Evolutionary conservation across 2,797 vertebrate species (phyloP).

Genomic region (Enteromius viviparus): DNA sequence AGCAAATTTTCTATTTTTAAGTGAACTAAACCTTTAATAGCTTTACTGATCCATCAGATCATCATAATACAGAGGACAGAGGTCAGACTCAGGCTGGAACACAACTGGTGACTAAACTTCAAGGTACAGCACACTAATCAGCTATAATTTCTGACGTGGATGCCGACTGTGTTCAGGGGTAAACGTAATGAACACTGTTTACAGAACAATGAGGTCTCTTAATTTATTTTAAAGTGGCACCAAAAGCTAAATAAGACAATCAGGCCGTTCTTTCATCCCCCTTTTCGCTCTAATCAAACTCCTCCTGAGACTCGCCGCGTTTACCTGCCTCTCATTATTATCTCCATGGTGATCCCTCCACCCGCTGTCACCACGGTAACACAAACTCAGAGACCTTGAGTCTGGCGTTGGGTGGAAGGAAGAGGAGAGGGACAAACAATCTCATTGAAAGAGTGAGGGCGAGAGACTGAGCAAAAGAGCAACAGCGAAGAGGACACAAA

Average conservation of each 20-base stretch:
- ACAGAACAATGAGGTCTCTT: neutral
- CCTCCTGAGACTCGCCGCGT: conserved; percentile 39
- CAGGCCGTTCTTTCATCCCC: neutral
- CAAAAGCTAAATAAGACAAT: conserved; percentile 21
- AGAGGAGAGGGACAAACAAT: conserved; percentile 19
- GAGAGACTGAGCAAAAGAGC: neutral
- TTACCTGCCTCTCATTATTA: conserved; percentile 57
- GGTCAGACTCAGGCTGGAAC: neutral
- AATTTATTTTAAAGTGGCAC: conserved; percentile 9
- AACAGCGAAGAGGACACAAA: conserved; percentile 1
- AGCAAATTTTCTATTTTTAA: neutral
- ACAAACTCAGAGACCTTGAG: conserved; percentile 50
- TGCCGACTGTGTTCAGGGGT: neutral
- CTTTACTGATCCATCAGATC: conserved; percentile 23
- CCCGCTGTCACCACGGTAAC: conserved; percentile 63
- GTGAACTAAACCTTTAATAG: conserved; percentile 13
- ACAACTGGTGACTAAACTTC: neutral
- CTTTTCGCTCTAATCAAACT: conserved; percentile 36
- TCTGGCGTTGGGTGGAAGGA: conserved; percentile 18
- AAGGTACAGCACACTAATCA: neutral
- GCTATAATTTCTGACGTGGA: neutral
- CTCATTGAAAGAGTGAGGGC: neutral
- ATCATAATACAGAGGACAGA: neutral
- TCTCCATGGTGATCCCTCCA: conserved; percentile 66
- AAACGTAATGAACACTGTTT: neutral